Conservation (phyloP, 2,888 invertebrate genomes). For the Acrobasis suavella region DNA sequence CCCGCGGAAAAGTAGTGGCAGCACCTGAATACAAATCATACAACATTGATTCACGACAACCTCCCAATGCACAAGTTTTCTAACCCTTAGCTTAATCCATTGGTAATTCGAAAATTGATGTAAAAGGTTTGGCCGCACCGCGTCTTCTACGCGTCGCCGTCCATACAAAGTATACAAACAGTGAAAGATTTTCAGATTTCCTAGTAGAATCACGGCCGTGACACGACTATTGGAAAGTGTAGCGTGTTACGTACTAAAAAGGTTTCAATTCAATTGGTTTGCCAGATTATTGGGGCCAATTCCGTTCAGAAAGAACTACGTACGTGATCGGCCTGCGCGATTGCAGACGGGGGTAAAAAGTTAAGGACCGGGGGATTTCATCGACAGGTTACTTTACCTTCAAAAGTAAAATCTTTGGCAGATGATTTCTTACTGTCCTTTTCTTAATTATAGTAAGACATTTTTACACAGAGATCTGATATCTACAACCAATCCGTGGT, state of each 20-base stretch:
- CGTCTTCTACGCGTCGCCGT: slow-evolving; percentile 52
- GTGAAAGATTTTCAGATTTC: slow-evolving; percentile 66
- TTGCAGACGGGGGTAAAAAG: slow-evolving; percentile 49
- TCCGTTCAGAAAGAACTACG: slow-evolving; percentile 77
- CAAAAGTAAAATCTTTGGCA: slow-evolving; percentile 35
- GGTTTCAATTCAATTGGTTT: slow-evolving; percentile 71
- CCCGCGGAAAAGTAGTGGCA: slow-evolving; percentile 56
- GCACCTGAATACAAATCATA: slow-evolving; percentile 77
- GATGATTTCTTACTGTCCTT: slow-evolving; percentile 20
- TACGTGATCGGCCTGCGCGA: slow-evolving; percentile 66
- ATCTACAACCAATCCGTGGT: too few species aligned
- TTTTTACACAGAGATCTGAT: neutral
- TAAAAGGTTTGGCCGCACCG: slow-evolving; percentile 68
- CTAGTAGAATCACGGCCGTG: slow-evolving; percentile 63
- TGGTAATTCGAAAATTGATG: slow-evolving; percentile 81
- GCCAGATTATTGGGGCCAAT: slow-evolving; percentile 73
- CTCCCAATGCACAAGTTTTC: slow-evolving; percentile 72
- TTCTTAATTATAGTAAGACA: neutral
- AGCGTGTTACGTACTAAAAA: slow-evolving; percentile 63
- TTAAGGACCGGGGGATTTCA: slow-evolving; percentile 47
- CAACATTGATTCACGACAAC: slow-evolving; percentile 73
- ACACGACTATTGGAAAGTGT: slow-evolving; percentile 58
- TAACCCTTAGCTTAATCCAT: slow-evolving; percentile 69
- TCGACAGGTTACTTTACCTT: slow-evolving; percentile 64
- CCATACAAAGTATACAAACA: slow-evolving; percentile 67